Evolutionary conservation across 1,140 invertebrate genomes (phyloP).

Genomic region (Drosophila neocordata): DNA sequence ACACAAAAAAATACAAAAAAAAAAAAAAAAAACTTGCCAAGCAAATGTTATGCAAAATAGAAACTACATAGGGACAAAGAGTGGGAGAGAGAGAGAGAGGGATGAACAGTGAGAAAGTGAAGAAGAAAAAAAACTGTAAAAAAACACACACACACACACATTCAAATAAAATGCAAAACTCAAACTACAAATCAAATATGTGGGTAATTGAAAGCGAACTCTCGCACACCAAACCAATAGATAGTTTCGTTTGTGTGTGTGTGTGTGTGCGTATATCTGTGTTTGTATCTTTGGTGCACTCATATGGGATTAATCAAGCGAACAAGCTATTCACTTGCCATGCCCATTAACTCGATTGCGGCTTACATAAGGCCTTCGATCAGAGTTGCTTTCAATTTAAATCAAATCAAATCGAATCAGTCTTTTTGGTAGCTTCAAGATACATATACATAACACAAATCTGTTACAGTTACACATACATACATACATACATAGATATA

Average conservation of each 20-base stretch:
- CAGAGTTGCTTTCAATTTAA: background rate
- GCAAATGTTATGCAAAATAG: conserved; percentile 48
- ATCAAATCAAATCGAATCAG: background rate
- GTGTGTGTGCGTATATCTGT: conserved; percentile 3
- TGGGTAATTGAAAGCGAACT: conserved; percentile 54
- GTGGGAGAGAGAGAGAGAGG: background rate
- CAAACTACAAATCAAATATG: conserved; percentile 52
- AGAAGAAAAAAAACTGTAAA: conserved; percentile 16
- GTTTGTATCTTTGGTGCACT: conserved; percentile 30
- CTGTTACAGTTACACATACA: too few relatives aligned
- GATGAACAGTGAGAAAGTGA: background rate
- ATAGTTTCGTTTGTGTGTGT: conserved; percentile 7
- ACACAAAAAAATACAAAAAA: conserved; percentile 17
- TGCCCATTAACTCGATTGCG: conserved; percentile 4
- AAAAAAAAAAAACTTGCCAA: conserved; percentile 23
- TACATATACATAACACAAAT: too few relatives aligned
- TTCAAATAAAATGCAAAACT: conserved; percentile 17
- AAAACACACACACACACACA: background rate
- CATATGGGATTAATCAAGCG: conserved; percentile 34
- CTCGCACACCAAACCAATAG: conserved; percentile 10
- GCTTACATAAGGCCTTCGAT: background rate
- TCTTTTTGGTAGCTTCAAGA: too few relatives aligned
- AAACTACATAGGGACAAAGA: conserved; percentile 14
- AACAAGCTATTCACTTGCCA: conserved; percentile 19
- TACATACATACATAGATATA: too few relatives aligned